Base-by-base conservation (phyloP, 2,888 invertebrate species). In the Mylabris sibirica region DNA sequence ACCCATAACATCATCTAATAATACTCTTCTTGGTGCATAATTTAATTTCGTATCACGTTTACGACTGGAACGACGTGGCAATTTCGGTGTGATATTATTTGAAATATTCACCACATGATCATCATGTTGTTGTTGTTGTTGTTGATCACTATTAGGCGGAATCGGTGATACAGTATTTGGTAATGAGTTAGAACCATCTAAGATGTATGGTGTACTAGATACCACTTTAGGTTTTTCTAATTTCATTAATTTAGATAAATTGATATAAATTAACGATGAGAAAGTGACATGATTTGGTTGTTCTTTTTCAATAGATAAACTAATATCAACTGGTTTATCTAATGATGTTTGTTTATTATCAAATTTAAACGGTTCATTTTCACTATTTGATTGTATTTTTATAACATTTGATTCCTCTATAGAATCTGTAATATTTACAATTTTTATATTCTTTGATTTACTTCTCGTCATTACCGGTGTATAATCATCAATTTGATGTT, bases 131-230 rank as follows among this genome's bases (percentile, higher is more conserved):
- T 30, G 30, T 30, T 30, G 30, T 30, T 30, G 30, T 30, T 30
- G 30, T 30, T 30, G 30, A 30, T 30, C 30, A 41, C n/a, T 14
- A 3, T 41, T 12, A 14, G 41, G 14, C n/a, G 5, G 3, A 60
- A 72, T 64, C 8, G 75, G 67, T 38, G 70, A 62, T 17, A 71
- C 30, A 20, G 60, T 59, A 9, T 70, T 65, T 59, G 68, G 66
- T 12, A 70, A 68, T 12, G 67, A 70, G 26, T 68, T 62, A 12
- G 68, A 67, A 26, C 72, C 44, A 24, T 72, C 49, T n/a, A 64
- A 26, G 1, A 59, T 44, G 60, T 70, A 57, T 0, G 76, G 76
- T 3, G 76, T 76, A 65, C 76, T 76, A 24, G 73, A 75, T 20
- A 73, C 71, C 4, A 73, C 12, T 3, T 30, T 30, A 30, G 5